These are phyloP conservation scores for Suncus etruscus DNA, from an alignment of 2,113 vertebrate species.

Conservation along the genomic window DNA sequence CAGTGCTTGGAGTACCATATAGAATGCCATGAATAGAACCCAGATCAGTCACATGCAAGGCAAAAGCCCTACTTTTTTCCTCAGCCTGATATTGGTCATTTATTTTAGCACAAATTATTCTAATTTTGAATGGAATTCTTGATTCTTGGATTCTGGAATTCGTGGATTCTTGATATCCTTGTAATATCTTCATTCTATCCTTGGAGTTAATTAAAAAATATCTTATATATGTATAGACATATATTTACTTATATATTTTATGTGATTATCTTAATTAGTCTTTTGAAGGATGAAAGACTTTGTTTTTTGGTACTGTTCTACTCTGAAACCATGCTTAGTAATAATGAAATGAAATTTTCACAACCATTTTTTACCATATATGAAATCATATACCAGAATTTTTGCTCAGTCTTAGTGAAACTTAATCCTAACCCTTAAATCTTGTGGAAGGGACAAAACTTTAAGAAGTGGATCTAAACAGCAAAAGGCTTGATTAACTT, in stretches of 20 bases:
- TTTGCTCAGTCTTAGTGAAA: not conserved
- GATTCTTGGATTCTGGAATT: not conserved
- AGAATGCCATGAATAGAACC: no score
- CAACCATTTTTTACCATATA: not conserved
- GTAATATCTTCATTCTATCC: not conserved
- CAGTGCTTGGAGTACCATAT: no score
- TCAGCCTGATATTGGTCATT: not conserved
- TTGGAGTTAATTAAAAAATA: not conserved
- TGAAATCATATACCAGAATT: not conserved
- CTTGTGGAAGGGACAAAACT: not conserved
- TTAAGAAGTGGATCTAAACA: conserved; percentile 32
- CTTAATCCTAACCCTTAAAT: not conserved
- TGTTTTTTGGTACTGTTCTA: not conserved
- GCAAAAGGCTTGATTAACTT: not conserved
- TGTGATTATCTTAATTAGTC: not conserved
- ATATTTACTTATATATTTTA: not conserved
- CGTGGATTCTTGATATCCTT: not conserved
- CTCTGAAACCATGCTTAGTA: not conserved
- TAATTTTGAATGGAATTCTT: not conserved
- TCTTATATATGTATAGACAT: not conserved
- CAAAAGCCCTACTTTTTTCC: no score
- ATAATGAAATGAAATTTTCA: not conserved
- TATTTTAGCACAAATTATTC: not conserved
- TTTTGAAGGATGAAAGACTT: not conserved
- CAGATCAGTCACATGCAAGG: no score